phyloP scores from a whole-genome alignment of 2,113 vertebrate species.

The Neodon shergylaensis region DNA sequence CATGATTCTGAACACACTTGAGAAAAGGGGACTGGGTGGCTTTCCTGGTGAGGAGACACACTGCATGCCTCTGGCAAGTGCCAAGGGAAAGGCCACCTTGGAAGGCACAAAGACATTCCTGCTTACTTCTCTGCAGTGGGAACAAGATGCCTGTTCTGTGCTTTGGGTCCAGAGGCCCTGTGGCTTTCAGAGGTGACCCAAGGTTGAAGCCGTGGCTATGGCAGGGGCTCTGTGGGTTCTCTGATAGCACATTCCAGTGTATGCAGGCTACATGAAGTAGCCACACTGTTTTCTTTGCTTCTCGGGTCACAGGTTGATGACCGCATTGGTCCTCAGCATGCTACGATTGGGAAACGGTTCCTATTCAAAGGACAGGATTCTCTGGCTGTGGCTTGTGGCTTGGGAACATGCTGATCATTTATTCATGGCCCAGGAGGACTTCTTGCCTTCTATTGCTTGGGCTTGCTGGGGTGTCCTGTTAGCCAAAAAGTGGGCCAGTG shows the following conservation, averaged over 20 bases:
- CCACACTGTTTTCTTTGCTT: background rate
- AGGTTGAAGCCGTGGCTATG: rapidly evolving
- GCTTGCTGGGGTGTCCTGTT: background rate
- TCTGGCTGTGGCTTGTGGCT: background rate
- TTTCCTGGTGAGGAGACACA: background rate
- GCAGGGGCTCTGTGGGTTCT: background rate
- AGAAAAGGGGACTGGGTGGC: background rate
- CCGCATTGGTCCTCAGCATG: background rate
- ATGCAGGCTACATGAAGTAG: background rate
- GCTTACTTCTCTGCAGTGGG: background rate
- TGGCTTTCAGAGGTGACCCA: background rate
- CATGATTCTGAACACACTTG: background rate
- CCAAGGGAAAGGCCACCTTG: background rate
- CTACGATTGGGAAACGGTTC: background rate
- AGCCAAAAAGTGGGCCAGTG: background rate
- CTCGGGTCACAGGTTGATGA: background rate
- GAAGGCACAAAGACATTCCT: background rate
- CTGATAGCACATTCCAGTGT: background rate
- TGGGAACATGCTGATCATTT: rapidly evolving
- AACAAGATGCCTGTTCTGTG: background rate
- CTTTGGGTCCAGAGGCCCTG: background rate
- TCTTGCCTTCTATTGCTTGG: background rate
- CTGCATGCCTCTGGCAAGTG: background rate
- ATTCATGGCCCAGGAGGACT: rapidly evolving
- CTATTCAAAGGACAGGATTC: background rate